Evolutionary conservation across 2,888 invertebrate genomes (phyloP), one percentile per base, ranked within the genome.

Genomic region (Malthinus flaveolus): DNA sequence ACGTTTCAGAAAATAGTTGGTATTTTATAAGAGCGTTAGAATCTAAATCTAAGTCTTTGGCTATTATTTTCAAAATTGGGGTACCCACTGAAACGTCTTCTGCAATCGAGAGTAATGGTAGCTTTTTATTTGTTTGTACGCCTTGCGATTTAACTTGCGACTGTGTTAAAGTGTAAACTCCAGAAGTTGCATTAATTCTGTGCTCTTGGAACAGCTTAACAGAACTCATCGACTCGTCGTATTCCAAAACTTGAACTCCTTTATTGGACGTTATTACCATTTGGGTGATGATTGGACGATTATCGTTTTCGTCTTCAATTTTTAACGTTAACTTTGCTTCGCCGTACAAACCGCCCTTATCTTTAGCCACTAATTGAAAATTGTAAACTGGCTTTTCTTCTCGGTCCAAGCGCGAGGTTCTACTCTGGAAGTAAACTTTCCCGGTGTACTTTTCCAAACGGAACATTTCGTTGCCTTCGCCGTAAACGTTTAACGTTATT

Each of bases 241-340:
- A 81, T 71, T 89, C 87, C 1, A 87, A 72, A 32, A 91, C 82
- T 57, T 87, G 85, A 13, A 90, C 80, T 7, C 84, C 86, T 65
- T 88, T 85, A 53, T 87, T 87, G 49, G 87, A 82, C 3, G 88
- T 85, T 34, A 92, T 84, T 0, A 86, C 81, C 66, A 92, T 85
- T 71, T 89, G 86, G 53, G 84, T 84, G 67, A 90, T 90, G 49
- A 81, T 80, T 0, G 92, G 92, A 9, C 84, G 73, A 74, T 93
- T 93, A 72, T 94, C 94, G 71, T 95, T 95, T 71, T 88, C 87
- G 73, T 95, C 95, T 3, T 86, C 83, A 15, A 94, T 79, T 0
- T 80, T 81, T 42, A 95, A 85, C 1, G 83, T 86, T 7, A 95
- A 74, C 68, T 87, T 85, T 0, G 89, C 88, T 74, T 89, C 87